Base-by-base conservation (phyloP, 2,113 vertebrate species). In the Promerops cafer region DNA sequence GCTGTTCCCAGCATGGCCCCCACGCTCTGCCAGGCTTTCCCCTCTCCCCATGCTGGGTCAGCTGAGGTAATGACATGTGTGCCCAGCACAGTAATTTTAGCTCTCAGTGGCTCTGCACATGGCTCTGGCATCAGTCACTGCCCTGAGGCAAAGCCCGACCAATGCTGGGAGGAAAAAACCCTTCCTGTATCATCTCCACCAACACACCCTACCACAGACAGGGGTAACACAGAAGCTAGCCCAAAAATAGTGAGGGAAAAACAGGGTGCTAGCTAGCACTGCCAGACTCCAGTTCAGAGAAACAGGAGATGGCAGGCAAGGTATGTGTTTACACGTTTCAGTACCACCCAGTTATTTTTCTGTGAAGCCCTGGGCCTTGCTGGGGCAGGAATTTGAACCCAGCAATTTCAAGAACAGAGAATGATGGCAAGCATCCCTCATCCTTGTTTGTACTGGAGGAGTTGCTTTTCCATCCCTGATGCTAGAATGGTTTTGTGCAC, bases 21-120 rank as follows among this genome's bases (percentile, higher is more conserved):
- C 44, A 35, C 0, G 0, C 33, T 52, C 66, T 71, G 85, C 66
- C 93, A 95, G 88, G 70, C 68, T 49, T 45, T 66, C 44, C 85
- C 64, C 44, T 79, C 63, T 40, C 54, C 50, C 83, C 44, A 5
- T 1, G 2, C 28, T 2, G 4, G 92, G 93, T 96, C 95, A 96
- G 85, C 60, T 22, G 40, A 94, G 96, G 96, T 79, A 72, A 96
- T 7, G 31, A 83, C 81, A 63, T 9, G 24, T 33, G 72, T 87
- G 59, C 37, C 64, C 87, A 61, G 76, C 68, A 54, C 54, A 65
- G 82, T 22, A 18, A 80, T 88, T 77, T 53, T 45, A 85, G 69
- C 61, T 47, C 92, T 49, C 28, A 16, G 57, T 9, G 31, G 50
- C 42, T 12, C 24, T 53, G 63, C 68, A 54, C 4, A 3, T 30